Base-by-base conservation (phyloP, 2,113 vertebrate genomes). In the Vireo altiloquus region DNA sequence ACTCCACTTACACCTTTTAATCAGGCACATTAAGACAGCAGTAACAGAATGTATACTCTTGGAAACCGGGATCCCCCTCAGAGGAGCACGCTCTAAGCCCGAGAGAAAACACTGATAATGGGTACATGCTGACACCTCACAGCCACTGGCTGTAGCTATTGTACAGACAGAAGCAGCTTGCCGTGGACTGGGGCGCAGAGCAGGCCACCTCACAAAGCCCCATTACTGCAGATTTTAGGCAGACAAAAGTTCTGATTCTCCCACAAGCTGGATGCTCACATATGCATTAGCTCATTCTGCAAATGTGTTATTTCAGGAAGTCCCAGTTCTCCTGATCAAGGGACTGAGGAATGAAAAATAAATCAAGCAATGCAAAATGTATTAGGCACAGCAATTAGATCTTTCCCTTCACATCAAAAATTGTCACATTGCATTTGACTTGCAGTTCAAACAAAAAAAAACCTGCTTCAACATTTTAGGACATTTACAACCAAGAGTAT, bases 291-390 rank as follows among this genome's bases (percentile, higher is more conserved):
- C 63, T 82, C 64, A 69, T 80, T 47, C 90, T 50, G 21, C 42
- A 80, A 87, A 80, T 9, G 59, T 37, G 76, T 79, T 94, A 92
- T 74, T 91, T 81, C 76, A 75, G 72, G 69, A 94, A 93, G 72
- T 76, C 90, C 53, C 80, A 89, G 60, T 22, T 75, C 76, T 83
- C 52, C 80, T 44, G 68, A 93, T 90, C 80, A 89, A 94, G 90
- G 52, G 63, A 31, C 40, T 49, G 44, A 90, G 46, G 42, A 92
- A 94, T 87, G 61, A 96, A 95, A 97, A 96, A 90, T 83, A 94
- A 76, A 96, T 94, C 69, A 94, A 83, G 88, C 82, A 88, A 85
- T 82, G 69, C 49, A 92, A 94, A 94, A 96, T 95, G 49, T 78
- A 92, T 83, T 94, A 93, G 82, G 59, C 56, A 87, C 40, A 92